Percentiles rank a stretch among this genome's conserved stretches.
Conservation (phyloP, 1,140 invertebrate species). For the Drosophila murphyi region DNA sequence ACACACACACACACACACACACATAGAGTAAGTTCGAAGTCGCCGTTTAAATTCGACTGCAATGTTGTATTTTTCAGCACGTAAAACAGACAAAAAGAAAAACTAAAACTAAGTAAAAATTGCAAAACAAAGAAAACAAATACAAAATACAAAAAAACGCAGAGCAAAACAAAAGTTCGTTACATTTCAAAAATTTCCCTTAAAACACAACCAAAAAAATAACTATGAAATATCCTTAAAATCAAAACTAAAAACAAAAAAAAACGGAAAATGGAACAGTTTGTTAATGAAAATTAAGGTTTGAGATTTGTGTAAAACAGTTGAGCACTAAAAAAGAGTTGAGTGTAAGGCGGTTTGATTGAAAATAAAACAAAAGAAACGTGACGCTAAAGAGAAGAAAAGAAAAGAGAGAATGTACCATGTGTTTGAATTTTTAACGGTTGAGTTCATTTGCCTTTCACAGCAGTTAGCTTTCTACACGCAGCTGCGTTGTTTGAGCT, state of each 20-base stretch:
- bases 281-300: constrained; percentile 60
- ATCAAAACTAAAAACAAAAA: constrained; percentile 4
- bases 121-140: constrained; percentile 27
- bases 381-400: constrained; percentile 55
- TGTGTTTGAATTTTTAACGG: constrained; percentile 29
- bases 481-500: neutral
- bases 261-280: constrained; percentile 42
- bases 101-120: constrained; percentile 27
- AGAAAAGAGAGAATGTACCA: constrained; percentile 34
- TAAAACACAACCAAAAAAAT: constrained; percentile 13
- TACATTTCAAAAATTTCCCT: constrained; percentile 41
- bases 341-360: constrained; percentile 53
- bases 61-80: constrained; percentile 55
- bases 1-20: constrained; percentile 21
- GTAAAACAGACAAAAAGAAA: constrained; percentile 27
- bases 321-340: constrained; percentile 19
- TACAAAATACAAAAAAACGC: constrained; percentile 9
- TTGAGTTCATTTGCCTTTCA: neutral
- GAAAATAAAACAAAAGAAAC: constrained; percentile 51
- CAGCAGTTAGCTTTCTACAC: neutral
- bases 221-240: constrained; percentile 40
- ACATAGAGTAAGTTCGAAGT: constrained; percentile 13
- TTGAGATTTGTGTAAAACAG: constrained; percentile 47
- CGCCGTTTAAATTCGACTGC: constrained; percentile 24
- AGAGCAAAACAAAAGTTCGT: constrained; percentile 40